Evolutionary conservation across 1,140 invertebrate species (phyloP), one percentile per base, ranked within the genome.

Genomic region (Gonatopus flavifemur): DNA sequence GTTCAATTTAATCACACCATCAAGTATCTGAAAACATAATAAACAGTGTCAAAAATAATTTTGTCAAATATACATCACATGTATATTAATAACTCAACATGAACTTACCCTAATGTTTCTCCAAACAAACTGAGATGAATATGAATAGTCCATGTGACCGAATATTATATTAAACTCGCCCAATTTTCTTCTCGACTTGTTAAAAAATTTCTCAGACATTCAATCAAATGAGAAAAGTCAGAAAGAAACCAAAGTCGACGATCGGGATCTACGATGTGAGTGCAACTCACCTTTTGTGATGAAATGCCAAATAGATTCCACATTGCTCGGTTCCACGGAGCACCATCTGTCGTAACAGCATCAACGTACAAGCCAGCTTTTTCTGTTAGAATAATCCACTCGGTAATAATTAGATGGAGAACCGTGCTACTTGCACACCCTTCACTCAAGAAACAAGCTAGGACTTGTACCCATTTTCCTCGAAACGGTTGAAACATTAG

Each of bases 301-400:
- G 15, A n/a, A 2, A 49, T 32, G 8, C 51, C 51, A 38, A 48
- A 48, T 4, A 21, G 31, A 13, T 25, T 48, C 51, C 51, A 53
- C 28, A 36, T 35, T 2, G 19, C 25, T 22, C 45, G 10, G 30
- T 53, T 51, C 38, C 49, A 51, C 18, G n/a, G n/a, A 7, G 49
- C 49, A 9, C 49, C 40, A 51, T 51, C 49, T 16, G 49, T 20
- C 13, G 40, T 43, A 1, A 53, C 39, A 24, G 22, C 41, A 42
- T 53, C 51, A 6, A 53, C 51, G 30, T 22, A 41, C 24, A 49
- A 41, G 33, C 33, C 32, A 18, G 10, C 7, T 16, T 53, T 40
- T 33, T 49, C 38, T 12, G 49, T 9, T 10, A 53, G 19, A 15
- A 48, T 18, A 10, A 53, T 51, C 8, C 13, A 25, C 19, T 51